Base-by-base conservation (phyloP, 1,140 invertebrate species). In the Capitella teleta region DNA sequence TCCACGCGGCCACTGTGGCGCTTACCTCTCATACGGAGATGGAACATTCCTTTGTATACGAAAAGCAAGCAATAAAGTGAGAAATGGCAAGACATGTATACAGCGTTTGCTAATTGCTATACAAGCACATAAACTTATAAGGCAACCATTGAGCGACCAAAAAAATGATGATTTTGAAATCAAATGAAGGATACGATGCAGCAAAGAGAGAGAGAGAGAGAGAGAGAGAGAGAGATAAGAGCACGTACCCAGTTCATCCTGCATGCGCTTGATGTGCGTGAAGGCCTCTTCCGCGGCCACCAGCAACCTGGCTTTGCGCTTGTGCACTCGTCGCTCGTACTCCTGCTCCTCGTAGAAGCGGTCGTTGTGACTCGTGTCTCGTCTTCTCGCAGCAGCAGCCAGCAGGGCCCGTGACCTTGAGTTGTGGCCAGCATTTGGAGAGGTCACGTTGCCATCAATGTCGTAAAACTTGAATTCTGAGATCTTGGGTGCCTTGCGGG, bases 331-430 rank as follows among this genome's bases (percentile, higher is more conserved):
- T 41, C 91, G 76, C 57, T 95, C 92, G 64, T 94, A 94, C 71
- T 98, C 93, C 63, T 93, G 86, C 70, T 98, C 92, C 70, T 96
- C 92, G 66, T 97, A 94, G 68, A 97, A 96, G 16, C 90, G 77
- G 69, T 97, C 93, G 70, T 96, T 96, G 72, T 96, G 92, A 60
- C 87, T 86, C 4, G 82, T 81, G 57, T 87, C 87, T 60, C 90
- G 79, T 21, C 67, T 19, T 5, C 60, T 57, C 1, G 49, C 47
- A 23, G 61, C 57, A n/a, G 64, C 61, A n/a, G 67, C 80, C 50
- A 86, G 70, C 52, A 84, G 79, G 10, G 82, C 79, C 42, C 80
- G 68, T 2, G 73, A 79, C 70, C 61, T 46, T 63, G 59, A 23
- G 45, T 54, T 24, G 55, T 55, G 5, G 52, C 40, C 38, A 59